Evolutionary conservation across 2,797 vertebrate genomes (phyloP).

Genomic region (Periophthalmus magnuspinnatus): DNA sequence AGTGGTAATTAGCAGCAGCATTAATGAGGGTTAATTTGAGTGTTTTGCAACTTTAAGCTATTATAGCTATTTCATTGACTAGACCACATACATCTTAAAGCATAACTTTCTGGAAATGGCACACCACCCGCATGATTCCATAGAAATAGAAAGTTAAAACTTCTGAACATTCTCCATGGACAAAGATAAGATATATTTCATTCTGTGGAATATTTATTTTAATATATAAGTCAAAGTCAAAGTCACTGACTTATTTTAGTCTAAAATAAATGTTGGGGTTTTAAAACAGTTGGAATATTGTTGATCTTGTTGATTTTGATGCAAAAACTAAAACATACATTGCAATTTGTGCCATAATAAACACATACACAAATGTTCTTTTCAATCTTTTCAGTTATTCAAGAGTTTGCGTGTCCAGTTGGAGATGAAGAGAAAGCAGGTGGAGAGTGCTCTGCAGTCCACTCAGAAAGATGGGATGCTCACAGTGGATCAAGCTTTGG

Average conservation of each 20-base stretch:
- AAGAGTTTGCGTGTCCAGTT: slow-evolving; percentile 88
- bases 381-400: slow-evolving; percentile 82
- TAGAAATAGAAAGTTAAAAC: too few relatives aligned
- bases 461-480: slow-evolving; percentile 90
- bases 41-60: not conserved
- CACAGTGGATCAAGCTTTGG: slow-evolving; percentile 92
- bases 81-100: not conserved
- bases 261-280: too few relatives aligned
- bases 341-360: not conserved
- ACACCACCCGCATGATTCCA: too few relatives aligned
- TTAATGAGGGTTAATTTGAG: slow-evolving; percentile 5
- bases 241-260: too few relatives aligned
- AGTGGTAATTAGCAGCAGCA: slow-evolving; percentile 29
- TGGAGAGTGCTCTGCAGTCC: slow-evolving; percentile 86
- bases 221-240: too few relatives aligned
- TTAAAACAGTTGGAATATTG: not conserved
- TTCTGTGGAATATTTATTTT: too few relatives aligned
- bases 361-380: not conserved
- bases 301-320: not conserved
- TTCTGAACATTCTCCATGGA: too few relatives aligned
- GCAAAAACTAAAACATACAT: not conserved
- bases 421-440: slow-evolving; percentile 86
- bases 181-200: too few relatives aligned
- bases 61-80: not conserved
- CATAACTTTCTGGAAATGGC: too few relatives aligned